Evolutionary conservation across 2,113 vertebrate species (phyloP), one percentile per base, ranked within the genome.

Genomic region (Scophthalmus maximus): DNA sequence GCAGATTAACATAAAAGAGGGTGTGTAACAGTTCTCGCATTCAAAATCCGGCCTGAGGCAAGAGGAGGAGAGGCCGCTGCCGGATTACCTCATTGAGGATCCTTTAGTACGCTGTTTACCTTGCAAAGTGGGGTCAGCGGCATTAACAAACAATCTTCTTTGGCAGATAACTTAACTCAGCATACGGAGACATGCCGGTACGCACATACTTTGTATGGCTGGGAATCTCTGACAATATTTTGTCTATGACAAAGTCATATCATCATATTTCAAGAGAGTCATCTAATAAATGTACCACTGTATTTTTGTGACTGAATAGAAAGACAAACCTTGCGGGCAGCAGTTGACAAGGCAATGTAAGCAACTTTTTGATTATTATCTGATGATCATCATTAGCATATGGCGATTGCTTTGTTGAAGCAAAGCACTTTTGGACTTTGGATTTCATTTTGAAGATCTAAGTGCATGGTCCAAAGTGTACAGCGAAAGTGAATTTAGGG

Each of bases 1-100:
- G 85, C 74, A 88, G 89, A 93, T 94, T 93, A 93, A 91, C 92
- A 94, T 94, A 93, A 92, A 94, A 93, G 90, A 91, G 87, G 88
- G 90, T 87, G 92, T 90, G 87, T 80, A 82, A 88, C 90, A 89
- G 86, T 91, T 92, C 82, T 89, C 34, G 64, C 79, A 91, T 91
- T 91, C 82, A 90, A 86, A 87, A 82, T 66, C 63, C 68, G 73
- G 89, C 91, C 90, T 66, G 71, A 57, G 82, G 89, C 83, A 59
- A 64, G 73, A 82, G 85, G 85, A 87, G 87, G 83, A 85, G 85
- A 87, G 83, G 79, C 82, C 61, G 27, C 77, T 53, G 79, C 78
- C 84, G 90, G 91, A 93, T 92, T 86, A 92, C 89, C 87, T 92
- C 79, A 91, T 91, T 93, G 91, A 90, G 88, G 91, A 88, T 88